Evolutionary conservation across 2,888 invertebrate genomes (phyloP).

Genomic region (Lepidonotus clava): DNA sequence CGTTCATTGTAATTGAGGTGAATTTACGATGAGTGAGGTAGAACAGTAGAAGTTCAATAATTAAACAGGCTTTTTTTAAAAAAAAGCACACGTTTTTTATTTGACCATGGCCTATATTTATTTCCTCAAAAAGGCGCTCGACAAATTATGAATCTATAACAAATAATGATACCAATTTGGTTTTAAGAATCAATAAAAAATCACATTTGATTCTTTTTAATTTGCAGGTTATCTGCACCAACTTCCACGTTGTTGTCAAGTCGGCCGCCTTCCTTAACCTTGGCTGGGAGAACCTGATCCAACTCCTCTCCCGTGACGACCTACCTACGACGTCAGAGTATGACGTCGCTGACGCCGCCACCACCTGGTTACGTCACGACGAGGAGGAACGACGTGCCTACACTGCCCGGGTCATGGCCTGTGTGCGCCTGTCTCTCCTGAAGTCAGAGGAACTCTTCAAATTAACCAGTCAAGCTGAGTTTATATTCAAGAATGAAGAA

Average conservation of each 20-base stretch:
- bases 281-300: slow-evolving; percentile 64
- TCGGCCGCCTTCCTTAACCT: slow-evolving; percentile 60
- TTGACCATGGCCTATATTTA: too few species aligned
- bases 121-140: too few species aligned
- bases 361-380: slow-evolving; percentile 70
- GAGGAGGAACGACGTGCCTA: slow-evolving; percentile 64
- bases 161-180: too few species aligned
- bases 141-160: too few species aligned
- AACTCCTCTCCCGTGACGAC: slow-evolving; percentile 65
- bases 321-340: slow-evolving; percentile 68
- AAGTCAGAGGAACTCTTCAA: slow-evolving; percentile 63
- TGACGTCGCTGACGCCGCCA: slow-evolving; percentile 69
- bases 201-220: neutral
- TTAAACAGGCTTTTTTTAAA: too few species aligned
- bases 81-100: too few species aligned
- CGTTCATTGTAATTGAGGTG: too few species aligned
- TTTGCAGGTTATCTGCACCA: neutral
- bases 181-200: too few species aligned
- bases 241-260: neutral
- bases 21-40: too few species aligned
- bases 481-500: slow-evolving; percentile 67
- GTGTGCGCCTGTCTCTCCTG: slow-evolving; percentile 70
- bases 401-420: slow-evolving; percentile 66
- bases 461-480: neutral
- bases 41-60: too few species aligned